Evolutionary conservation across 2,888 invertebrate species (phyloP).

Genomic region (Chalcosyrphus nemorum): DNA sequence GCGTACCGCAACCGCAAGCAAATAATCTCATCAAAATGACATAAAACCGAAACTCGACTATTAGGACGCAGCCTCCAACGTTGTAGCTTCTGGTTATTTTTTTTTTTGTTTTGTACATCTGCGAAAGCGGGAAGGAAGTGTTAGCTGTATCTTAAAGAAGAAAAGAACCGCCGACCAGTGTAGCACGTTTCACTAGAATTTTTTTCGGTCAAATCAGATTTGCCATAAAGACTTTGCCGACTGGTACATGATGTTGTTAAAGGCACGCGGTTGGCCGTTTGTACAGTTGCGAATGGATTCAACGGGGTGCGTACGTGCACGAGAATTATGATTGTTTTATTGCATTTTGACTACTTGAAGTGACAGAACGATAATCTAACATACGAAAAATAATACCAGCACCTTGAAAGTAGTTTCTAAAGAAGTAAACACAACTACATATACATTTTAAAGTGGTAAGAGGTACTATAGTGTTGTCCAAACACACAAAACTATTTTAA

Average conservation of each 20-base stretch:
- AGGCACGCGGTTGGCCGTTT: conserved; percentile 8
- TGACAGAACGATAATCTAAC: conserved; percentile 41
- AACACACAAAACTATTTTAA: too few relatives aligned
- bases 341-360: conserved; percentile 50
- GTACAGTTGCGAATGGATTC: conserved; percentile 17
- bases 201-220: conserved; percentile 55
- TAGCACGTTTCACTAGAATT: conserved; percentile 54
- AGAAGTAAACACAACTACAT: too few relatives aligned
- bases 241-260: conserved; percentile 10
- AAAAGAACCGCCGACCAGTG: conserved; percentile 58
- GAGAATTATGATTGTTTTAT: conserved; percentile 49
- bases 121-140: conserved; percentile 44
- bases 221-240: conserved; percentile 54
- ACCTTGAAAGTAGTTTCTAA: not conserved
- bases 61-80: conserved; percentile 16
- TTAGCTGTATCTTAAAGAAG: conserved; percentile 15
- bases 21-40: conserved; percentile 64
- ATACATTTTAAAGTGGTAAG: not conserved
- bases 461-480: too few relatives aligned
- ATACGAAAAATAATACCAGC: conserved; percentile 23
- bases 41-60: conserved; percentile 60
- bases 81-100: conserved; percentile 23
- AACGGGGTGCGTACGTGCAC: conserved; percentile 48
- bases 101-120: too few relatives aligned
- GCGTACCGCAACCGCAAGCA: conserved; percentile 11